Evolutionary conservation across 1,140 invertebrate species (phyloP), one percentile per base, ranked within the genome.

Genomic region (Drosophila athabasca): DNA sequence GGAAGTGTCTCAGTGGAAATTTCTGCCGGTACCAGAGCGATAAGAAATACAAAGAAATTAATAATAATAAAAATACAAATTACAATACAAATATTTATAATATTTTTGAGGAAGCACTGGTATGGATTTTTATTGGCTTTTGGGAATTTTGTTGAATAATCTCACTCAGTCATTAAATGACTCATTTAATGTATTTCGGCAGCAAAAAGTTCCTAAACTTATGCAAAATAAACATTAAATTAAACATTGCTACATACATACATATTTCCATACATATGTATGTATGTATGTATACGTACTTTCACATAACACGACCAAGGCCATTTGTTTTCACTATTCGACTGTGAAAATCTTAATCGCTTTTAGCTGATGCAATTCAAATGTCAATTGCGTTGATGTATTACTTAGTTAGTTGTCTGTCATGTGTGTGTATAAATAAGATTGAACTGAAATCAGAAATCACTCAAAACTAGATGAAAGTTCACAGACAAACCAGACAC

Each of bases 301-400:
- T 76, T 62, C 24, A 53, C 6, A 65, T 17, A 2, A 6, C 11
- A 41, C 49, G 13, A 7, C 11, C 61, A 62, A 65, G 57, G 66
- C 57, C 53, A 13, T 57, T 52, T 62, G 53, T 79, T 60, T 76
- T 76, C 49, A 59, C 55, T 76, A 22, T 51, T 68, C 31, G n/a
- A 51, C 48, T 55, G 51, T 39, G 49, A 68, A 69, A 69, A 57
- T 70, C 58, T 62, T 70, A 60, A 81, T 82, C 68, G 60, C 57
- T 15, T 35, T 61, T 35, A 74, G 71, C 80, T 84, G 80, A 84
- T 68, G 80, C 51, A 84, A 84, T 84, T 72, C 45, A 76, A 84
- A 84, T 76, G 80, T 17, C 80, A 75, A 84, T 84, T 84, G 48
- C 80, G 50, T 78, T 54, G 58, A 46, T 43, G 29, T 53, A 43